Evolutionary conservation across 2,888 invertebrate species (phyloP).

Genomic region (Parnassius apollo): DNA sequence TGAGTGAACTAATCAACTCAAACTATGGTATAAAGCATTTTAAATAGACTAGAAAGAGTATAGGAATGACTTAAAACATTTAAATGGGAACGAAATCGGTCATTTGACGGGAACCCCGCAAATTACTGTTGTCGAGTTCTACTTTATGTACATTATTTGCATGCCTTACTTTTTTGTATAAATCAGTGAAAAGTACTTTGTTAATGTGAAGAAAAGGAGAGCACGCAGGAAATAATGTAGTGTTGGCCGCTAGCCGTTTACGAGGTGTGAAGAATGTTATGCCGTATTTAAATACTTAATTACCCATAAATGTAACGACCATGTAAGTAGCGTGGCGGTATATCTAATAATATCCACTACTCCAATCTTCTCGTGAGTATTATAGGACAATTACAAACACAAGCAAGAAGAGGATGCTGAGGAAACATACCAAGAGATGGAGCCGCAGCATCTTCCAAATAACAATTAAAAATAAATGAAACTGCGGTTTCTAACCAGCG

Average conservation of each 20-base stretch:
- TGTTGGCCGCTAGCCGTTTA: conserved; percentile 2
- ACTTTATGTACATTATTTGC: conserved; percentile 25
- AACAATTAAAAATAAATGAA: too few species aligned
- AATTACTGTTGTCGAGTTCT: conserved; percentile 12
- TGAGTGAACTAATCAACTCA: too few species aligned
- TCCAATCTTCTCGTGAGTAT: too few species aligned
- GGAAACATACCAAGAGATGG: too few species aligned
- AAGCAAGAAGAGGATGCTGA: too few species aligned
- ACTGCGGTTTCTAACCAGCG: too few species aligned
- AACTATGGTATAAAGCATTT: background rate
- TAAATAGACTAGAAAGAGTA: too few species aligned
- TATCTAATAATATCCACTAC: too few species aligned
- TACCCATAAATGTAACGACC: too few species aligned
- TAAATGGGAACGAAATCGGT: conserved; percentile 16
- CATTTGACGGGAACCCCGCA: conserved; percentile 10
- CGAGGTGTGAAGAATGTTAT: conserved; percentile 15
- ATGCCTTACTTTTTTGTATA: conserved; percentile 17
- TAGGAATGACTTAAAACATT: background rate
- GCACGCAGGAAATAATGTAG: conserved; percentile 9
- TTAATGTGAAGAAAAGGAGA: conserved; percentile 21
- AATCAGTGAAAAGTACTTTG: conserved; percentile 13
- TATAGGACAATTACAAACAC: too few species aligned
- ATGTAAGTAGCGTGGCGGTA: too few species aligned
- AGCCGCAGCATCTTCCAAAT: too few species aligned
- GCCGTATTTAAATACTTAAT: background rate